A percentile compares a stretch with the other conserved stretches of the same genome.
These are phyloP conservation scores for Anoncus sp. DNA, from an alignment of 2,888 invertebrate genomes.

Conservation along the genomic window DNA sequence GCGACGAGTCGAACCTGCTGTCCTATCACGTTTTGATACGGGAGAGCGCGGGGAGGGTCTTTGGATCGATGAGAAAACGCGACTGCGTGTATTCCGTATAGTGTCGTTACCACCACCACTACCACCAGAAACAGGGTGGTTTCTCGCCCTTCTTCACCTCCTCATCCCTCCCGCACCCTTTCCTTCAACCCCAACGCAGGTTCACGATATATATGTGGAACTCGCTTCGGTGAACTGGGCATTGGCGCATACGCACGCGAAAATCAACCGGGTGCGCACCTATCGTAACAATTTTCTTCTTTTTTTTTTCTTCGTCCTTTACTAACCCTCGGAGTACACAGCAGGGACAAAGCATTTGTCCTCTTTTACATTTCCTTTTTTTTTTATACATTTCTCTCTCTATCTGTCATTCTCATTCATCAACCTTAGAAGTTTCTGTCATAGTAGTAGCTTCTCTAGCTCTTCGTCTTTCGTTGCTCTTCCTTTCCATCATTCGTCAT, in stretches of 20 bases:
- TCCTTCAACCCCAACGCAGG: slow-evolving; percentile 2
- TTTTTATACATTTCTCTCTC: neutral
- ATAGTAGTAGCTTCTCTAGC: slow-evolving; percentile 11
- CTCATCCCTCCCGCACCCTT: slow-evolving; percentile 33
- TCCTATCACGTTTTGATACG: neutral
- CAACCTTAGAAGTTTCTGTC: slow-evolving; percentile 10
- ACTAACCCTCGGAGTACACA: slow-evolving; percentile 38
- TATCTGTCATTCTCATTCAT: slow-evolving; percentile 5
- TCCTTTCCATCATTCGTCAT: neutral
- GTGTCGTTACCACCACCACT: slow-evolving; percentile 36
- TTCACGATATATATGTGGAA: slow-evolving; percentile 26
- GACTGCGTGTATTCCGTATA: slow-evolving; percentile 20
- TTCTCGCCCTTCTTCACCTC: slow-evolving; percentile 24
- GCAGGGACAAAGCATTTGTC: slow-evolving; percentile 30
- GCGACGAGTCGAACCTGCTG: slow-evolving; percentile 24
- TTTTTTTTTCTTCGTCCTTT: slow-evolving; percentile 11
- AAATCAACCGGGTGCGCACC: slow-evolving; percentile 50
- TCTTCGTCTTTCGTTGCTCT: neutral
- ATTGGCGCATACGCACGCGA: slow-evolving; percentile 57
- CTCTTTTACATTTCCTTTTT: slow-evolving; percentile 33
- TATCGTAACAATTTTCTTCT: slow-evolving; percentile 2
- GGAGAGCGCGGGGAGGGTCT: slow-evolving; percentile 34
- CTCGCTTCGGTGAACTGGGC: too few species aligned
- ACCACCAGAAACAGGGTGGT: slow-evolving; percentile 36
- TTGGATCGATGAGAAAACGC: slow-evolving; percentile 53